Evolutionary conservation across 2,888 invertebrate species (phyloP).

Genomic region (Clitarchus hookeri): DNA sequence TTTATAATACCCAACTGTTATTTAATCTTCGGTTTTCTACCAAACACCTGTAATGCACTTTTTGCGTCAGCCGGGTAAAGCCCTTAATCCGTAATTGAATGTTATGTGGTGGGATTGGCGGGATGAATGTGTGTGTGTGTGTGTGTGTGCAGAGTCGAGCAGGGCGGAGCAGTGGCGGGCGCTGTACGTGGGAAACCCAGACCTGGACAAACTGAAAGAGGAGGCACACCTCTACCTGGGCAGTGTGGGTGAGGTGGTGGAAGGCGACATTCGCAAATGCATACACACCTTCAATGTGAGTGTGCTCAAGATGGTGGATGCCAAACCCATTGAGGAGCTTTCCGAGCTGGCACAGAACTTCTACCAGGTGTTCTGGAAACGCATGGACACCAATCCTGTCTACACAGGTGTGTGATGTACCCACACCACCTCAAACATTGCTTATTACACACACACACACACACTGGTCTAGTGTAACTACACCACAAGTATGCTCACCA

Average conservation of each 20-base stretch:
- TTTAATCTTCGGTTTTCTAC: too few relatives aligned
- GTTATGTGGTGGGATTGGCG: too few relatives aligned
- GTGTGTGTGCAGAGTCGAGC: constrained; percentile 38
- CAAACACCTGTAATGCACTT: too few relatives aligned
- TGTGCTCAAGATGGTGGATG: constrained; percentile 63
- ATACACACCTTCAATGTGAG: constrained; percentile 69
- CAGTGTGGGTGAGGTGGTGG: constrained; percentile 53
- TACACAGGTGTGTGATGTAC: constrained; percentile 57
- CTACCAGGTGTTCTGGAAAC: constrained; percentile 77
- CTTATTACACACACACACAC: too few relatives aligned
- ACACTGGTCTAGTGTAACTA: too few relatives aligned
- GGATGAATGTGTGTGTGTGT: too few relatives aligned
- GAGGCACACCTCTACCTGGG: constrained; percentile 59
- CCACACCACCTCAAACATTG: too few relatives aligned
- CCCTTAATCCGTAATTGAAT: too few relatives aligned
- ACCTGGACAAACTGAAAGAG: constrained; percentile 50
- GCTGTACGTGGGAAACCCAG: constrained; percentile 45
- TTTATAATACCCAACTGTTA: too few relatives aligned
- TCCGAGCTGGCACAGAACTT: constrained; percentile 90
- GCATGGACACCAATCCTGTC: constrained; percentile 68
- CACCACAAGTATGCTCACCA: too few relatives aligned
- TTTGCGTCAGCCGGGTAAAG: too few relatives aligned
- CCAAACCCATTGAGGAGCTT: constrained; percentile 77
- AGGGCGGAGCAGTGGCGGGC: constrained; percentile 43
- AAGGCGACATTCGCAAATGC: constrained; percentile 69